Percentiles rank a stretch among this genome's conserved stretches.
These are phyloP conservation scores for Tonatia bakeri DNA, from an alignment of 2,113 vertebrate genomes.

Conservation along the genomic window DNA sequence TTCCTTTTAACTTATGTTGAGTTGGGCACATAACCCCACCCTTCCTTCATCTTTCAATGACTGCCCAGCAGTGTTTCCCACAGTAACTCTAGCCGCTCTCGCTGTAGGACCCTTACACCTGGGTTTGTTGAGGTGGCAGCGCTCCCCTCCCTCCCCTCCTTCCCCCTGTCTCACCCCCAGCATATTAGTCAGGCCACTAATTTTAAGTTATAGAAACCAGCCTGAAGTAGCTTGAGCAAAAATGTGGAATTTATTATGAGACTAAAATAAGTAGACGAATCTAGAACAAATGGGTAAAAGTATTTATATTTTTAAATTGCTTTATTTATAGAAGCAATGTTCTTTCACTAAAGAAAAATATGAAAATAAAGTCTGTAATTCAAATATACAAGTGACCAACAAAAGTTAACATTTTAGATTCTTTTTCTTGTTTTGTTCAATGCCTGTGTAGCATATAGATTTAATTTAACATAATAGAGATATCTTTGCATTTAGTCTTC, in stretches of 20 bases:
- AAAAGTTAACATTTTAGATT: not conserved
- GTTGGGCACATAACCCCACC: not conserved
- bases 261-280: not conserved
- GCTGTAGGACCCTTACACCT: not conserved
- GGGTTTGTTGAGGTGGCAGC: not conserved
- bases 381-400: not conserved
- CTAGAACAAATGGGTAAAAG: not conserved
- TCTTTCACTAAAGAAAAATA: not conserved
- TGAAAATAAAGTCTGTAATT: not conserved
- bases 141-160: not conserved
- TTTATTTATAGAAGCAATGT: not conserved
- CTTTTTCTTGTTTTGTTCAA: not conserved
- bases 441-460: not conserved
- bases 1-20: conserved; percentile 31
- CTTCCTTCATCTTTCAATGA: not conserved
- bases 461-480: not conserved
- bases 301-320: not conserved
- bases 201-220: not conserved
- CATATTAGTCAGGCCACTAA: not conserved
- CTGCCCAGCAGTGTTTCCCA: not conserved
- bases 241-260: not conserved
- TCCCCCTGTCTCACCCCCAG: not conserved
- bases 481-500: not conserved
- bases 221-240: not conserved
- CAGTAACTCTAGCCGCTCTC: not conserved